Evolutionary conservation across 2,888 invertebrate species (phyloP).

Genomic region (Tholera decimalis): DNA sequence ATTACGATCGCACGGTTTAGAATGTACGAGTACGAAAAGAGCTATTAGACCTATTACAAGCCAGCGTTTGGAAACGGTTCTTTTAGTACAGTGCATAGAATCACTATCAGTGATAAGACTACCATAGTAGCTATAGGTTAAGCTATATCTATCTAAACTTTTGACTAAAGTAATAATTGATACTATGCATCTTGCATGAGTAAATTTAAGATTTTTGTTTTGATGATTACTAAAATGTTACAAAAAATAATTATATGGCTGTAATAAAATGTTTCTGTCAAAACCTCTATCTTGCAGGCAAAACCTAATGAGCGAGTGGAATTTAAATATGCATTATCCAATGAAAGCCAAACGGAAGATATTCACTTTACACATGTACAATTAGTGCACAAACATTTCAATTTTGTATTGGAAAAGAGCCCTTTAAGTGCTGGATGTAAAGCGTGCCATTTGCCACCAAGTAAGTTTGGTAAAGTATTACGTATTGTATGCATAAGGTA

Average conservation of each 20-base stretch:
- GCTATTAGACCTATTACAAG: too few species aligned
- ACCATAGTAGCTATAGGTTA: too few species aligned
- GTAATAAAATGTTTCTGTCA: neutral
- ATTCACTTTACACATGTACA: conserved; percentile 70
- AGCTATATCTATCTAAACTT: too few species aligned
- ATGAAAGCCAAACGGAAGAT: conserved; percentile 72
- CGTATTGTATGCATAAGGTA: neutral
- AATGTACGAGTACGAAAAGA: too few species aligned
- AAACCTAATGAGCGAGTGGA: conserved; percentile 75
- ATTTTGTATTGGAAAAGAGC: conserved; percentile 72
- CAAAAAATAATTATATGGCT: neutral
- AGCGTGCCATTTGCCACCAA: conserved; percentile 65
- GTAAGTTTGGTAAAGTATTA: conserved; percentile 67
- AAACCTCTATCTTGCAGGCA: conserved; percentile 65
- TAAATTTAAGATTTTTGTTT: too few species aligned
- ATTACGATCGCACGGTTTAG: too few species aligned
- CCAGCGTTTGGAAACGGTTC: too few species aligned
- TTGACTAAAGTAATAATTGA: too few species aligned
- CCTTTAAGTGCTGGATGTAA: conserved; percentile 67
- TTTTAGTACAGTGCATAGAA: too few species aligned
- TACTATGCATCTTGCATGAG: too few species aligned
- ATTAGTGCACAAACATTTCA: conserved; percentile 73
- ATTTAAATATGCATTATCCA: conserved; percentile 73
- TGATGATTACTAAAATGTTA: too few species aligned
- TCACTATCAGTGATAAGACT: too few species aligned